Evolutionary conservation across 2,797 vertebrate species (phyloP).

Genomic region (Odontamblyopus rebecca): DNA sequence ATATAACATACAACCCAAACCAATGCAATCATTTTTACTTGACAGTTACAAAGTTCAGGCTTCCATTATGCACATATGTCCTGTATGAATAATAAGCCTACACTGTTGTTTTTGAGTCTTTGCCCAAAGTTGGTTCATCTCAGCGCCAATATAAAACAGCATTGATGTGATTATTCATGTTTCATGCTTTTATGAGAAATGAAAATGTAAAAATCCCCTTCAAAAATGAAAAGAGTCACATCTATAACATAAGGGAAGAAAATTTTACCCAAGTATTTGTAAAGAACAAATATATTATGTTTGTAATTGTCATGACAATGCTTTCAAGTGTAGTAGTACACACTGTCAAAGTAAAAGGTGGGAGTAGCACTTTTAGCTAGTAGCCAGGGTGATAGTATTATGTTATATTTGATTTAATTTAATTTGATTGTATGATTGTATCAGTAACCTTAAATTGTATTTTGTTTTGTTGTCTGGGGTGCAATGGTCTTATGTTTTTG

Average conservation of each 20-base stretch:
- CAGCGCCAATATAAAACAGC: constrained; percentile 3
- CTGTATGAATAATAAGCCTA: constrained; percentile 35
- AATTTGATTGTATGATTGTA: too few species aligned
- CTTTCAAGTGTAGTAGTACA: too few species aligned
- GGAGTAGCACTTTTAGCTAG: too few species aligned
- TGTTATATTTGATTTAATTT: too few species aligned
- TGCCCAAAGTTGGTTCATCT: constrained; percentile 17
- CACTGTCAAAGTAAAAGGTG: too few species aligned
- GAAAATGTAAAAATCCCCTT: not conserved
- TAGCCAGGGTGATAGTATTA: too few species aligned
- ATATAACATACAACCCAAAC: not conserved
- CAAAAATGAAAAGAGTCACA: not conserved
- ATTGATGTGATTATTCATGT: constrained; percentile 11
- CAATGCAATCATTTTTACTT: constrained; percentile 5
- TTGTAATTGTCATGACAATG: too few species aligned
- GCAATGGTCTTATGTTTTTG: too few species aligned
- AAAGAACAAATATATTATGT: not conserved
- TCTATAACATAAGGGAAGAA: not conserved
- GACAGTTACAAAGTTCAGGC: constrained; percentile 28
- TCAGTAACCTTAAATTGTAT: too few species aligned
- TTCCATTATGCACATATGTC: constrained; percentile 14
- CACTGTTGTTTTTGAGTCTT: constrained; percentile 35
- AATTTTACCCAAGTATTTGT: not conserved
- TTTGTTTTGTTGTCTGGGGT: too few species aligned
- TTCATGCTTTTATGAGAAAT: not conserved